Evolutionary conservation across 2,797 vertebrate genomes (phyloP), one percentile per base, ranked within the genome.

Genomic region (Syngnathus acus): DNA sequence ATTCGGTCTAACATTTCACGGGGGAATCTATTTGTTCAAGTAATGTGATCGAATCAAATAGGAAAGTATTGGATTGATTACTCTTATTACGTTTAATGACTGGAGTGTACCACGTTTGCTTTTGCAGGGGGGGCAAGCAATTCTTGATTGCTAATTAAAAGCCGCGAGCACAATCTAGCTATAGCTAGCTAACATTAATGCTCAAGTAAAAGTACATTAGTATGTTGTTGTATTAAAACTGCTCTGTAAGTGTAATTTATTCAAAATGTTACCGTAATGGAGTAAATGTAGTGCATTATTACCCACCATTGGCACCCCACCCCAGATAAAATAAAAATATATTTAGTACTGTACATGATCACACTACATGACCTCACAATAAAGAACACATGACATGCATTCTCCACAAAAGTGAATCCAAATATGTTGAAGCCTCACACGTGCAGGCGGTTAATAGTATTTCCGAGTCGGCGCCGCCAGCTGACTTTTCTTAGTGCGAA

Each of bases 41-140:
- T 67, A 72, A 64, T 47, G 10, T 43, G 66, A 85, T 74, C 71
- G 26, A 70, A 65, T 47, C 16, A 51, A 11, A 6, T 40, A 58
- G 68, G 67, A 50, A 71, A 76, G 73, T 76, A 42, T n/a, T 57
- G 40, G 66, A 83, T 74, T 76, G 74, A 81, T 77, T 60, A 65
- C 71, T 50, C 26, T 60, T 21, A 47, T 47, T 43, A 47, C 40
- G 16, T 43, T 43, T 63, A 17, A 21, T 45, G 42, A 63, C 26
- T 57, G 55, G 14, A 57, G 14, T 16, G 8, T 57, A 37, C 55
- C 55, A 32, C 23, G 13, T 37, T 17, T 57, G 55, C 26, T 16
- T 37, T 5, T 57, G 14, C 14, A 9, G 55, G 32, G 32, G 32
- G 32, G 32, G 32, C 2, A 32, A 32, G 32, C 32, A 32, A 32